A percentile compares a stretch with the other conserved stretches of the same genome.
phyloP scores from a whole-genome alignment of 2,797 vertebrate species.

The Sebastes wilsoni region DNA sequence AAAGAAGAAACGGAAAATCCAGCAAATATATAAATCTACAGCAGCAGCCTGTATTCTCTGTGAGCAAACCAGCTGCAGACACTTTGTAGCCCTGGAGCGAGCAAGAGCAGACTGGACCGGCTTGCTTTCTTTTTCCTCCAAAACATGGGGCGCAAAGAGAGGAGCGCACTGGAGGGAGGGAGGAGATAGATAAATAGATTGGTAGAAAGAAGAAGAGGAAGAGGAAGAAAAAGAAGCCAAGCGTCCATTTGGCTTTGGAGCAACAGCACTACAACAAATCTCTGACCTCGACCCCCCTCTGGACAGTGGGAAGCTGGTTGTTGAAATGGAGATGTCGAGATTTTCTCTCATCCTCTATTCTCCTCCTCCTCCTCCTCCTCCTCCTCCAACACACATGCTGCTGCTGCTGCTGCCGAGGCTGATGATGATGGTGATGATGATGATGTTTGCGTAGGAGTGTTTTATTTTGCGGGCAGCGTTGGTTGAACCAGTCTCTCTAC shows the following conservation, averaged over 20 bases:
- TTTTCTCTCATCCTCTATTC: constrained; percentile 45
- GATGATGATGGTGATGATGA: constrained; percentile 53
- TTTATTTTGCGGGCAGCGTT: constrained; percentile 55
- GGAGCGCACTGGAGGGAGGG: not conserved
- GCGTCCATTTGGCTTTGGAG: constrained; percentile 8
- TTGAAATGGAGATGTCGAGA: constrained; percentile 68
- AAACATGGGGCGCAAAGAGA: constrained; percentile 28
- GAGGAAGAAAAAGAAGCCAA: not conserved
- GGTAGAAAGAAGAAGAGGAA: not conserved
- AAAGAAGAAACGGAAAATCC: constrained; percentile 6
- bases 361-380: not conserved
- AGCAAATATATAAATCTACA: not conserved
- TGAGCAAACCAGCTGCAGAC: constrained; percentile 6
- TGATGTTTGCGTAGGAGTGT: constrained; percentile 75
- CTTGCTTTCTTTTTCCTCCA: not conserved
- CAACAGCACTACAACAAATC: constrained; percentile 14
- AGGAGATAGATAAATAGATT: constrained; percentile 21
- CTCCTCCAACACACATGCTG: constrained; percentile 57
- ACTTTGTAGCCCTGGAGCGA: constrained; percentile 14
- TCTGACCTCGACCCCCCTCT: constrained; percentile 64
- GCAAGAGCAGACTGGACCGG: not conserved
- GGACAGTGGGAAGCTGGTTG: constrained; percentile 43
- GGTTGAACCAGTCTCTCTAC: constrained; percentile 41
- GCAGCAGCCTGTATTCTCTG: not conserved
- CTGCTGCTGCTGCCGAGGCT: constrained; percentile 51